phyloP scores from a whole-genome alignment of 1,140 invertebrate genomes.

The Drosophila gunungcola region DNA sequence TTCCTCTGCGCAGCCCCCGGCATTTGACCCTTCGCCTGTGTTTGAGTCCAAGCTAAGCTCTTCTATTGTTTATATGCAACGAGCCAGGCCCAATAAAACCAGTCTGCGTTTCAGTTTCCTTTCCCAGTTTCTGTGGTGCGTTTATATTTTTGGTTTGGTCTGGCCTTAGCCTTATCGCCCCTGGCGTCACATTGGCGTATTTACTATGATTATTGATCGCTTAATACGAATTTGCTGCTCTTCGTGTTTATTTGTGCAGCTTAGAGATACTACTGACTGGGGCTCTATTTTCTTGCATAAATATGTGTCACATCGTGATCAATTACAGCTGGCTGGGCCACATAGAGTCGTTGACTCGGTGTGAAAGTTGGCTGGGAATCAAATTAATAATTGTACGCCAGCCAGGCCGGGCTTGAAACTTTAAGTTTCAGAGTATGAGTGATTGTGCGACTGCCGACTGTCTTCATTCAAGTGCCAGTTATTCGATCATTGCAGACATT shows the following conservation, averaged over 20 bases:
- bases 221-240: conserved; percentile 70
- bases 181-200: conserved; percentile 71
- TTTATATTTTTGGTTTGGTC: conserved; percentile 52
- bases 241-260: conserved; percentile 67
- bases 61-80: conserved; percentile 79
- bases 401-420: conserved; percentile 42
- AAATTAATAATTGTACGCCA: conserved; percentile 30
- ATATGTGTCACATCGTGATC: conserved; percentile 62
- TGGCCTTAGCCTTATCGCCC: conserved; percentile 56
- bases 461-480: conserved; percentile 40
- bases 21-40: conserved; percentile 60
- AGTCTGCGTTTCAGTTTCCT: conserved; percentile 7
- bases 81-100: conserved; percentile 42
- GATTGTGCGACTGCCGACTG: conserved; percentile 36
- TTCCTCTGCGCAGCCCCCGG: conserved; percentile 35
- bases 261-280: conserved; percentile 47
- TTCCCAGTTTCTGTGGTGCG: conserved; percentile 41
- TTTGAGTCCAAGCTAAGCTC: conserved; percentile 53
- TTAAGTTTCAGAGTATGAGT: conserved; percentile 41
- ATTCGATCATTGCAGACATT: conserved; percentile 48
- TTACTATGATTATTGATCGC: conserved; percentile 82
- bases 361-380: conserved; percentile 48
- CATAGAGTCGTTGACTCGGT: conserved; percentile 38
- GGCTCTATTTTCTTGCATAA: conserved; percentile 38
- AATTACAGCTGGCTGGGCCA: conserved; percentile 51